Conservation (phyloP, 2,113 vertebrate genomes). For the Tonatia bakeri region DNA sequence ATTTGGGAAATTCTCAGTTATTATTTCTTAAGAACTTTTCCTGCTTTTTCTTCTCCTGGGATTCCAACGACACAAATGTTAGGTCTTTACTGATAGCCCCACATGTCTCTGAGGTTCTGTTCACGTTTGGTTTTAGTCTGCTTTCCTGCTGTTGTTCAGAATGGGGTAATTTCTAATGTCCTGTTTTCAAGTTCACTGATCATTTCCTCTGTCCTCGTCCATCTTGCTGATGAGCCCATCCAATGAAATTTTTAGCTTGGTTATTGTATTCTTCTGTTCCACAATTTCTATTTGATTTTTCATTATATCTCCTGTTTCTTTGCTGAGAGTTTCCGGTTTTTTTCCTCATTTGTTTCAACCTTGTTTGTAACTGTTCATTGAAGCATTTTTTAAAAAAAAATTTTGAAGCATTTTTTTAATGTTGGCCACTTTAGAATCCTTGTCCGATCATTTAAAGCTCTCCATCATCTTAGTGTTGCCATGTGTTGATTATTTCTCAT, state of each 20-base stretch:
- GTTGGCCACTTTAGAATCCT: not conserved
- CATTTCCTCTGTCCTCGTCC: not conserved
- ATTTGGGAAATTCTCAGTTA: not conserved
- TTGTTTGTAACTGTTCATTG: constrained; percentile 19
- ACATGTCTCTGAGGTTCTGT: not conserved
- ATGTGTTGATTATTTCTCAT: constrained; percentile 16
- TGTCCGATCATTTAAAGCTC: constrained; percentile 12
- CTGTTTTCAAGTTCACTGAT: not conserved
- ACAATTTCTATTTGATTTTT: constrained; percentile 20
- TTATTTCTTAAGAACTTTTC: not conserved
- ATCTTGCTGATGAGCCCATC: not conserved
- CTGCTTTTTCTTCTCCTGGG: not conserved
- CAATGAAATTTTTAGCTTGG: not conserved
- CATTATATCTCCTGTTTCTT: not conserved
- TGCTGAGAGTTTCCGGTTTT: not conserved
- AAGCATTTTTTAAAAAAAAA: not conserved
- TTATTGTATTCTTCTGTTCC: constrained; percentile 6
- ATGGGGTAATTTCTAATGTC: not conserved
- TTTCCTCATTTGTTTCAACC: not conserved
- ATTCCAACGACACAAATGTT: not conserved
- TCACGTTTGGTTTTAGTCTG: not conserved
- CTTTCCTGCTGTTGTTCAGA: not conserved
- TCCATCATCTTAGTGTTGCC: not conserved
- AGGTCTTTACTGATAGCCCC: not conserved
- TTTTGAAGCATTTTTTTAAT: not conserved